phyloP scores from a whole-genome alignment of 1,140 invertebrate species.

The Rhynchophorus ferrugineus region DNA sequence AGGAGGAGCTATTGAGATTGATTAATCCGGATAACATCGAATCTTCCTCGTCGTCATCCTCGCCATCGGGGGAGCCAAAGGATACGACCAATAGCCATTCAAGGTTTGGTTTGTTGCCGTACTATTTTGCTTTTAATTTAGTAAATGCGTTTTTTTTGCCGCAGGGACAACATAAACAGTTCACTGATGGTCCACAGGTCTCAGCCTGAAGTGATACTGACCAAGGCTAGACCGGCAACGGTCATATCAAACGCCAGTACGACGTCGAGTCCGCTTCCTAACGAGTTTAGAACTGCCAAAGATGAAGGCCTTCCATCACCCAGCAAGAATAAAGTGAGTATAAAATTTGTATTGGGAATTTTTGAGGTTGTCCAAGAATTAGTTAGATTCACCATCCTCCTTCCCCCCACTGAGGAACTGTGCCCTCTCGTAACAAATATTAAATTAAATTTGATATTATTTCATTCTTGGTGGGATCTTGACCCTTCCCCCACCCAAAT shows the following conservation, averaged over 20 bases:
- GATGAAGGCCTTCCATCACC: conserved; percentile 39
- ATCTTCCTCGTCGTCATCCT: conserved; percentile 31
- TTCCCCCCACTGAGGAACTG: too few relatives aligned
- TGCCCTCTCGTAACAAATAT: too few relatives aligned
- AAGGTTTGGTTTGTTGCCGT: conserved; percentile 20
- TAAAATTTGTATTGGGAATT: too few relatives aligned
- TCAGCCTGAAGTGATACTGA: conserved; percentile 58
- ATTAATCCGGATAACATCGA: conserved; percentile 77
- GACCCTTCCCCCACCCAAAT: too few relatives aligned
- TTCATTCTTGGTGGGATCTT: too few relatives aligned
- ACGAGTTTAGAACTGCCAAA: conserved; percentile 52
- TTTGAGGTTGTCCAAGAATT: too few relatives aligned
- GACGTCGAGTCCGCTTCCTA: conserved; percentile 52
- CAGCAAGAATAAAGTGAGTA: conserved; percentile 23
- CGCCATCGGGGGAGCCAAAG: not conserved
- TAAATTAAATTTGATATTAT: too few relatives aligned
- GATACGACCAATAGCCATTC: conserved; percentile 26
- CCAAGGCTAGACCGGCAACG: conserved; percentile 62
- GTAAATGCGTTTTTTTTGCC: conserved; percentile 33
- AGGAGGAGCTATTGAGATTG: conserved; percentile 82
- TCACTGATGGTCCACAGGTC: conserved; percentile 34
- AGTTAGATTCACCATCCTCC: too few relatives aligned
- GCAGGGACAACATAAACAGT: conserved; percentile 49
- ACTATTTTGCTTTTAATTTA: too few relatives aligned
- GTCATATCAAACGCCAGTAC: conserved; percentile 61